A percentile compares a stretch with the other conserved stretches of the same genome.
Conservation (phyloP, 2,113 vertebrate species). For the Erpornis zantholeuca region DNA sequence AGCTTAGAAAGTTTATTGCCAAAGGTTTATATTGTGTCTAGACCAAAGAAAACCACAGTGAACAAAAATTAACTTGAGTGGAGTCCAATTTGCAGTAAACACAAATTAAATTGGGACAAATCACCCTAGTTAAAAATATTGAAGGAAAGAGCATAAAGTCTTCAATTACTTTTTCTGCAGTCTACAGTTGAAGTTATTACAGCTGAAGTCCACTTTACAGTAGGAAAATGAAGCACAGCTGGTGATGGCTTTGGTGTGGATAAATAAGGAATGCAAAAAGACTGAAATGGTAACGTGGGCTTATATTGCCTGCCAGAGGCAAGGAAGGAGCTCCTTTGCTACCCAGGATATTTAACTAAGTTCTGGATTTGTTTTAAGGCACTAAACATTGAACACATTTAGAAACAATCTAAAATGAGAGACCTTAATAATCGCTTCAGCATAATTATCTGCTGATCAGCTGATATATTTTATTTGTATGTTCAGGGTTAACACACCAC, state of each 20-base stretch:
- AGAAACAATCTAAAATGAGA: neutral
- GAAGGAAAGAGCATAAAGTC: slow-evolving; percentile 7
- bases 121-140: slow-evolving; percentile 37
- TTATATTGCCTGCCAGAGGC: neutral
- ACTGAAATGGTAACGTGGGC: neutral
- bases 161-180: slow-evolving; percentile 15
- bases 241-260: neutral
- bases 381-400: neutral
- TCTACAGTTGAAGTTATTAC: slow-evolving; percentile 3
- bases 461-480: neutral
- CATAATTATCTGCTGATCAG: neutral
- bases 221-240: slow-evolving; percentile 21
- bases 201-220: slow-evolving; percentile 18
- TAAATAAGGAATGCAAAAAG: neutral
- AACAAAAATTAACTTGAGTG: slow-evolving; percentile 55
- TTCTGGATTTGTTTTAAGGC: neutral
- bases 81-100: slow-evolving; percentile 51
- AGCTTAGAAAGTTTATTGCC: slow-evolving; percentile 43
- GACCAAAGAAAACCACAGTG: slow-evolving; percentile 34
- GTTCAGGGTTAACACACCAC: neutral
- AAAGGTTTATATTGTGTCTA: slow-evolving; percentile 47
- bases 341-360: neutral
- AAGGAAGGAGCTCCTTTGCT: neutral
- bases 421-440: neutral
- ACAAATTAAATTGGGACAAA: slow-evolving; percentile 55